Conservation (phyloP, 2,888 invertebrate genomes). For the Micropterix aruncella region DNA sequence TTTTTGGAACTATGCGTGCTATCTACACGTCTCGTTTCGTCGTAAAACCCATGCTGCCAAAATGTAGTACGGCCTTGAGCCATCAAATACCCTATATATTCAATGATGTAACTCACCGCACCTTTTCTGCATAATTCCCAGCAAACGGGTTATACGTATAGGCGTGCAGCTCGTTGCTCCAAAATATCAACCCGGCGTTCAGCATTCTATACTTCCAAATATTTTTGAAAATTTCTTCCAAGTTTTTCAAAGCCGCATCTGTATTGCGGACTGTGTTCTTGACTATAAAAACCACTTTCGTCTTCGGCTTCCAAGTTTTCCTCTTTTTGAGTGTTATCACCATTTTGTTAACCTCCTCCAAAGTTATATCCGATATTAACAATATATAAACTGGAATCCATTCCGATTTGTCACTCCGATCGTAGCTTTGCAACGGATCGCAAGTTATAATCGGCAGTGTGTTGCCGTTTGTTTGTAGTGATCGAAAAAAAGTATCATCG, state of each 20-base stretch:
- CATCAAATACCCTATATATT: too few species aligned
- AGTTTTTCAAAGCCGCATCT: conserved; percentile 23
- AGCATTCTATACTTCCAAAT: conserved; percentile 38
- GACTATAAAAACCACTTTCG: conserved; percentile 28
- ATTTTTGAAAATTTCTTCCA: conserved; percentile 31
- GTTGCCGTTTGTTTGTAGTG: neutral
- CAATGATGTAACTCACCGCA: too few species aligned
- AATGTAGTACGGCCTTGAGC: too few species aligned
- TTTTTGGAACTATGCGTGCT: too few species aligned
- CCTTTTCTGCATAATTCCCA: conserved; percentile 22
- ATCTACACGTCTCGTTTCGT: too few species aligned
- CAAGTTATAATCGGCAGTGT: neutral
- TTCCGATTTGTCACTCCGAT: too few species aligned
- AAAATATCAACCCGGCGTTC: conserved; percentile 29
- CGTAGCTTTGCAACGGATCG: too few species aligned
- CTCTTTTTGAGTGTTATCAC: conserved; percentile 24
- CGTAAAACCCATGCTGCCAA: too few species aligned
- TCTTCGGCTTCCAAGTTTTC: conserved; percentile 30
- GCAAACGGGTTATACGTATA: conserved; percentile 38
- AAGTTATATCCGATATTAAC: conserved; percentile 22
- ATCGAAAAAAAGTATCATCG: neutral
- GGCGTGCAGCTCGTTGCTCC: conserved; percentile 23
- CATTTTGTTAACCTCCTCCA: conserved; percentile 23
- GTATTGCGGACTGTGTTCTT: conserved; percentile 21
- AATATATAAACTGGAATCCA: too few species aligned